Evolutionary conservation across 2,888 invertebrate species (phyloP).

Genomic region (Baccha elongata): DNA sequence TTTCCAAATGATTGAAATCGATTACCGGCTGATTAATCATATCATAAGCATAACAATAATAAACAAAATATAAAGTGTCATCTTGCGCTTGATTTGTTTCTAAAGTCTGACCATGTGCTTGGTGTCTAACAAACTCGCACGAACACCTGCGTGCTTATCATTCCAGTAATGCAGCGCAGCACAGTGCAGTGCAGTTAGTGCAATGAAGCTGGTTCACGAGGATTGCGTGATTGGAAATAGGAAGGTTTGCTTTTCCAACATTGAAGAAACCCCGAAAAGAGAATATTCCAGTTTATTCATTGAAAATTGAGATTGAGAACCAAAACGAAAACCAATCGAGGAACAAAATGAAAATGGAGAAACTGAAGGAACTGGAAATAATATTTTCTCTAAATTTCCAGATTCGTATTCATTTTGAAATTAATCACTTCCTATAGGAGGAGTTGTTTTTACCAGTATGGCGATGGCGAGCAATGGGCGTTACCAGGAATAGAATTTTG

Average conservation of each 20-base stretch:
- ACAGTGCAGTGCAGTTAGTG: too few relatives aligned
- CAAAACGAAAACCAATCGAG: neutral
- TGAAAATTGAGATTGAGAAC: too few relatives aligned
- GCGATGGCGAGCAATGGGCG: slow-evolving; percentile 70
- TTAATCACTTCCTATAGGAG: slow-evolving; percentile 65
- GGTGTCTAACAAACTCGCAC: slow-evolving; percentile 12
- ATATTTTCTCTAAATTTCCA: slow-evolving; percentile 24
- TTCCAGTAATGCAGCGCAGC: slow-evolving; percentile 54
- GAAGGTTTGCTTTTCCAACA: too few relatives aligned
- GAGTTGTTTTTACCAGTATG: slow-evolving; percentile 60
- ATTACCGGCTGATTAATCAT: too few relatives aligned
- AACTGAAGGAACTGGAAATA: neutral
- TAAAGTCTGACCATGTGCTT: slow-evolving; percentile 59
- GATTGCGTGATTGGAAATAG: slow-evolving; percentile 49
- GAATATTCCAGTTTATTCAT: slow-evolving; percentile 15
- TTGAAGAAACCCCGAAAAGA: too few relatives aligned
- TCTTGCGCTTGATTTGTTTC: slow-evolving; percentile 64
- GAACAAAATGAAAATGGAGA: slow-evolving; percentile 32
- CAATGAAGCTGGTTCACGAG: too few relatives aligned
- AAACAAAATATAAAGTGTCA: slow-evolving; percentile 43
- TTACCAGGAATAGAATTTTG: slow-evolving; percentile 35
- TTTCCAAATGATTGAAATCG: too few relatives aligned
- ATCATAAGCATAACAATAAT: slow-evolving; percentile 26
- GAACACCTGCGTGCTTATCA: slow-evolving; percentile 19
- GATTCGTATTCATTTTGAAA: slow-evolving; percentile 28